phyloP scores from a whole-genome alignment of 1,140 invertebrate species.

The Bombus balteatus region DNA sequence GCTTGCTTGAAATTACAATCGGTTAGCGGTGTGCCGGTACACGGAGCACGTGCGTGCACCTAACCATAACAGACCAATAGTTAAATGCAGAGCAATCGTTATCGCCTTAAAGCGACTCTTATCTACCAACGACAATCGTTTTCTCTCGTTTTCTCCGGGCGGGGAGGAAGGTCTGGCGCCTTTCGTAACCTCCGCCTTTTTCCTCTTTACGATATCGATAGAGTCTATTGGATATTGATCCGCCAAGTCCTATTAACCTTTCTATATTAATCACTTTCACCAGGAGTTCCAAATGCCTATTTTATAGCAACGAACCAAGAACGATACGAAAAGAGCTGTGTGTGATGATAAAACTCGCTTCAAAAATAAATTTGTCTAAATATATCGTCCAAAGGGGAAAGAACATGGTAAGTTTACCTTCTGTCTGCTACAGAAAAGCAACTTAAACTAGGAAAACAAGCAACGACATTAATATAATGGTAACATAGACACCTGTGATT shows the following conservation, averaged over 20 bases:
- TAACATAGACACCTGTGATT: too few relatives aligned
- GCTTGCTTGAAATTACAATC: constrained; percentile 70
- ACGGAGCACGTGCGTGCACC: constrained; percentile 5
- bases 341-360: too few relatives aligned
- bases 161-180: background rate
- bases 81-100: constrained; percentile 12
- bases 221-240: background rate
- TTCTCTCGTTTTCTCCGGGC: background rate
- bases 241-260: too few relatives aligned
- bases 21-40: constrained; percentile 26
- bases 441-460: too few relatives aligned
- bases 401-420: too few relatives aligned
- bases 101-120: background rate
- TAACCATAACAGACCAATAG: background rate
- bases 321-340: too few relatives aligned
- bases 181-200: background rate
- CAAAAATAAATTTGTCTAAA: too few relatives aligned
- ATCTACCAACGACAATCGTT: background rate
- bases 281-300: background rate
- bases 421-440: too few relatives aligned
- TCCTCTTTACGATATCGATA: background rate
- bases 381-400: too few relatives aligned
- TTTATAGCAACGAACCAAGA: background rate
- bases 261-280: background rate
- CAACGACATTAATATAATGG: too few relatives aligned